Percentiles rank a stretch among this genome's conserved stretches.
Evolutionary conservation across 92 coral and sea anemone genomes (phyloP).

Genomic region (Chrysogorgia sp.): DNA sequence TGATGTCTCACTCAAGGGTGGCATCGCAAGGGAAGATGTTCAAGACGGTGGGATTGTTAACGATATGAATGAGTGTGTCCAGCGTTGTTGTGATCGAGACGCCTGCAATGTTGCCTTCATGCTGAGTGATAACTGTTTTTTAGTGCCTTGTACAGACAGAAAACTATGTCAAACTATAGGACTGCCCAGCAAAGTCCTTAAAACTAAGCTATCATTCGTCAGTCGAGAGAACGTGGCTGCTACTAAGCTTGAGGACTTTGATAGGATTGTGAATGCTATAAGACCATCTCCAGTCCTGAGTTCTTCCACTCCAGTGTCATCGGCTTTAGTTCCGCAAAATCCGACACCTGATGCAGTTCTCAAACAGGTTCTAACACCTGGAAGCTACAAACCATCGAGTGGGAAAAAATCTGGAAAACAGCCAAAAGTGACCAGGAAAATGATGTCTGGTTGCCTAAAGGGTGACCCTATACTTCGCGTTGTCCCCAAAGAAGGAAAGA

Average conservation of each 20-base stretch:
- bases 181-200: slow-evolving; percentile 24
- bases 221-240: slow-evolving; percentile 13
- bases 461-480: slow-evolving; percentile 34
- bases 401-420: not conserved
- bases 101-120: slow-evolving; percentile 56
- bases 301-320: not conserved
- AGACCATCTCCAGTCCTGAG: not conserved
- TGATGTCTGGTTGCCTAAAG: slow-evolving; percentile 15
- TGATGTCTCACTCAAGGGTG: slow-evolving; percentile 37
- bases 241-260: slow-evolving; percentile 17
- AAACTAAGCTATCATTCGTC: slow-evolving; percentile 21
- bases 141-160: slow-evolving; percentile 41
- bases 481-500: slow-evolving; percentile 68
- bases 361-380: slow-evolving; percentile 11
- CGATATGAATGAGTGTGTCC: slow-evolving; percentile 35
- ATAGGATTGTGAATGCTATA: slow-evolving; percentile 2
- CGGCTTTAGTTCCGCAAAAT: slow-evolving; percentile 10
- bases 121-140: slow-evolving; percentile 42
- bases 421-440: not conserved
- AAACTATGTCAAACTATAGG: slow-evolving; percentile 32
- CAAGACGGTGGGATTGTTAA: slow-evolving; percentile 31
- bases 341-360: not conserved
- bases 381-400: not conserved
- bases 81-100: slow-evolving; percentile 31
- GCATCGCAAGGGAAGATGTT: slow-evolving; percentile 39